Evolutionary conservation across 2,113 vertebrate genomes (phyloP), one percentile per base, ranked within the genome.

Genomic region (Egretta garzetta): DNA sequence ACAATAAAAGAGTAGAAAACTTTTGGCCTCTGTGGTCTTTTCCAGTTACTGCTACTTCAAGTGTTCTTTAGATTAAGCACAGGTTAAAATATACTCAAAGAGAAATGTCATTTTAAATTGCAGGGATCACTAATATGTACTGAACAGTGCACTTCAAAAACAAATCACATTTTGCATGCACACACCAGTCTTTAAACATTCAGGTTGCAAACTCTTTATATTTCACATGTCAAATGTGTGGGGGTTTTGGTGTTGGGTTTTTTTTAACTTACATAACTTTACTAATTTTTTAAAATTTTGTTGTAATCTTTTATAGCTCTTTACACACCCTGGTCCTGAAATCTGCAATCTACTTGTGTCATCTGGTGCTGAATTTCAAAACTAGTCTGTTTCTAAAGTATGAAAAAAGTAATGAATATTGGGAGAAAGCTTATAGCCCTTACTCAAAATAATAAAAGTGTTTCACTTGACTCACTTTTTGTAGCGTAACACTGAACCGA

Each of bases 401-500:
- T 26, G 28, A 56, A 73, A 81, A 86, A 87, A 79, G 14, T 45
- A 16, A 73, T 37, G 53, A 72, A 75, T 11, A 49, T 6, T 39
- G 11, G 43, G 14, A 79, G 16, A 91, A 89, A 67, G 72, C 28
- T 33, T 77, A 81, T 22, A 91, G 26, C 14, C 18, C 17, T 80
- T 59, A 70, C 9, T 80, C 50, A 74, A 72, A 82, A 47, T 55
- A 81, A 22, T 21, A 41, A 7, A 80, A 21, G 5, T 39, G 7
- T 47, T 86, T 75, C n/a, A 32, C 15, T 30, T 67, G 33, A 58
- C 27, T 68, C 5, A 30, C 21, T 71, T 62, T 70, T 79, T 63
- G 20, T 37, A 67, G 56, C 1, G 0, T 63, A 81, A 84, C 1
- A 9, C 14, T 71, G 50, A 80, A 81, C 11, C 0, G 0, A 88